Percentiles rank a stretch among this genome's conserved stretches.
Evolutionary conservation across 2,797 vertebrate species (phyloP).

Genomic region (Enoplosus armatus): DNA sequence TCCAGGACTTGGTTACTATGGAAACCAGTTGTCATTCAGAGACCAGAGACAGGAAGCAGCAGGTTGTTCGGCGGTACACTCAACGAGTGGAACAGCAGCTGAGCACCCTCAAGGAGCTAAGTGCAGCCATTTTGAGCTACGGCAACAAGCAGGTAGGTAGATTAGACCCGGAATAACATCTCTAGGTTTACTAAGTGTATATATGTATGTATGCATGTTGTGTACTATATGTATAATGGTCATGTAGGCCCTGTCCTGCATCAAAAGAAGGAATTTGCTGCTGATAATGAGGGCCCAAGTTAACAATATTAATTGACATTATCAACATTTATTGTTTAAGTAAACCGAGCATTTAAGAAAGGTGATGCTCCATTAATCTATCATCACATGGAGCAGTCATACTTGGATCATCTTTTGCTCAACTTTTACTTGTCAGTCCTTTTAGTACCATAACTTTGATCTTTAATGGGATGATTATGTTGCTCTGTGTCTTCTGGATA

Average conservation of each 20-base stretch:
- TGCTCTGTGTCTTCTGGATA: background rate
- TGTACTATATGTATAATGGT: background rate
- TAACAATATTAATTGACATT: no score
- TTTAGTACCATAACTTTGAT: background rate
- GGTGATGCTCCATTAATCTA: no score
- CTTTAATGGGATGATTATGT: background rate
- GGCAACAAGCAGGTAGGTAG: slow-evolving; percentile 79
- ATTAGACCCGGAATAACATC: slow-evolving; percentile 40
- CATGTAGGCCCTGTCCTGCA: background rate
- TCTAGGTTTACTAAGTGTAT: background rate
- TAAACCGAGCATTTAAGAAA: background rate
- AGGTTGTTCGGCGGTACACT: slow-evolving; percentile 37
- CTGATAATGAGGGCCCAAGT: no score
- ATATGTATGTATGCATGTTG: background rate
- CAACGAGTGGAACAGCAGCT: slow-evolving; percentile 65
- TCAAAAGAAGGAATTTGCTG: background rate
- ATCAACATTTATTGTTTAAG: background rate
- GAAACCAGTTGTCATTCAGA: slow-evolving; percentile 53
- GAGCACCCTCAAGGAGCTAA: slow-evolving; percentile 79
- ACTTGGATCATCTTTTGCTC: background rate
- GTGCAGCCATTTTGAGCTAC: slow-evolving; percentile 77
- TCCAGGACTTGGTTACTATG: slow-evolving; percentile 79
- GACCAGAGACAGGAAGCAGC: slow-evolving; percentile 57
- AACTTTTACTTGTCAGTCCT: background rate
- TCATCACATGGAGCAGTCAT: background rate